phyloP scores from a whole-genome alignment of 1,140 invertebrate genomes.

The Halictus rubicundus region DNA sequence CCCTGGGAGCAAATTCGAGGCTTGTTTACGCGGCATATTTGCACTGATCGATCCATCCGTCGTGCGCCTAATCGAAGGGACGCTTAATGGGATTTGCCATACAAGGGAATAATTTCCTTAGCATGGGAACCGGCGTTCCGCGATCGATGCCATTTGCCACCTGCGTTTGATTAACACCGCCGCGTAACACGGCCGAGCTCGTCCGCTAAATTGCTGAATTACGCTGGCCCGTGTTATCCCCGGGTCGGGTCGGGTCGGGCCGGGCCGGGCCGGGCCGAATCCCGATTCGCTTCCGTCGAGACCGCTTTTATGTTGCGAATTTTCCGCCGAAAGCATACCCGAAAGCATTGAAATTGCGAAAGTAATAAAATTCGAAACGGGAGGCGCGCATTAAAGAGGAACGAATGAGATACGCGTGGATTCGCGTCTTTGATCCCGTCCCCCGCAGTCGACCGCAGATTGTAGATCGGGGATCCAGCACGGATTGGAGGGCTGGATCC shows the following conservation, averaged over 20 bases:
- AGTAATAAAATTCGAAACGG: no score
- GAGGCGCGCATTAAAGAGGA: no score
- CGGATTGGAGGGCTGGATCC: constrained; percentile 29
- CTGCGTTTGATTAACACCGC: constrained; percentile 64
- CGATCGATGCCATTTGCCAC: constrained; percentile 65
- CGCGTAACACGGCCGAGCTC: constrained; percentile 36
- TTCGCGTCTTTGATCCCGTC: constrained; percentile 11
- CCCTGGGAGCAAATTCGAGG: constrained; percentile 50
- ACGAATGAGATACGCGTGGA: neutral
- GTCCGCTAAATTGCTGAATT: constrained; percentile 51
- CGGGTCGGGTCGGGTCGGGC: neutral
- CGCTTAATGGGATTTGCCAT: constrained; percentile 63
- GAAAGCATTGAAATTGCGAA: no score
- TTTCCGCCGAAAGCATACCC: no score
- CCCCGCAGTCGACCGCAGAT: neutral
- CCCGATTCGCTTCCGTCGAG: no score
- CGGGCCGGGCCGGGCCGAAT: no score
- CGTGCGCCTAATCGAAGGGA: constrained; percentile 61
- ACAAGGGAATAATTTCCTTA: constrained; percentile 66
- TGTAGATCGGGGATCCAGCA: neutral
- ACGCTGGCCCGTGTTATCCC: constrained; percentile 2
- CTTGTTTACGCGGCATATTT: constrained; percentile 66
- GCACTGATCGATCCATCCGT: constrained; percentile 58
- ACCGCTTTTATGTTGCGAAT: no score
- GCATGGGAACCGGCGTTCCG: constrained; percentile 42